Base-by-base conservation (phyloP, 1,140 invertebrate genomes). In the Cyclargus thomasi region DNA sequence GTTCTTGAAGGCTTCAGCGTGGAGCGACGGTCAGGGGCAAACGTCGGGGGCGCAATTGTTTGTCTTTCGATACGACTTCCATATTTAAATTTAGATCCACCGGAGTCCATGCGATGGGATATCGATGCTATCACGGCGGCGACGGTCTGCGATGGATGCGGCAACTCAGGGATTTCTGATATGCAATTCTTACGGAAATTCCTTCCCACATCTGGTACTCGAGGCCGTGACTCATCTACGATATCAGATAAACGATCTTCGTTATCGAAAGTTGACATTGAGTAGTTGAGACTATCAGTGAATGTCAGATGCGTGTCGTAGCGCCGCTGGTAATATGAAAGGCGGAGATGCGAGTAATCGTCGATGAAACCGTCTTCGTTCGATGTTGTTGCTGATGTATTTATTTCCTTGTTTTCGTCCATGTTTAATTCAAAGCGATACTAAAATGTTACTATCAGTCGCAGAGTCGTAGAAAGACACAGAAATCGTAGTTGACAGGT, bases 111-210 rank as follows among this genome's bases (percentile, higher is more conserved):
- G 67, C 67, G 78, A 23, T 67, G 69, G 8, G 82, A 82, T 7
- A 77, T 74, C 8, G 79, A 74, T 53, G 84, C 75, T 68, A 86
- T 80, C 63, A 86, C 82, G 1, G 78, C 76, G 4, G 81, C 82
- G 23, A 76, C 76, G 4, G 77, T 77, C 59, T 71, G 69, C 17
- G 82, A 76, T 1, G 82, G 84, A 70, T 81, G 82, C 5, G 84
- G 84, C 14, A 85, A 67, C 70, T 86, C 81, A 20, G 82, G 84
- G 21, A 85, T 79, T 73, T 81, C 79, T n/a, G 80, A 79, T 64
- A 82, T 72, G 62, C 74, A 73, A 70, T 78, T 76, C 64, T 83
- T 69, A 11, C 75, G 76, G 14, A 76, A 70, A 47, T 77, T 76
- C 23, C 59, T 57, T 47, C 69, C 63, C 67, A 70, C 63, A 14